These are phyloP conservation scores for Drosophila maculinotata DNA, from an alignment of 2,888 invertebrate genomes.

Conservation along the genomic window DNA sequence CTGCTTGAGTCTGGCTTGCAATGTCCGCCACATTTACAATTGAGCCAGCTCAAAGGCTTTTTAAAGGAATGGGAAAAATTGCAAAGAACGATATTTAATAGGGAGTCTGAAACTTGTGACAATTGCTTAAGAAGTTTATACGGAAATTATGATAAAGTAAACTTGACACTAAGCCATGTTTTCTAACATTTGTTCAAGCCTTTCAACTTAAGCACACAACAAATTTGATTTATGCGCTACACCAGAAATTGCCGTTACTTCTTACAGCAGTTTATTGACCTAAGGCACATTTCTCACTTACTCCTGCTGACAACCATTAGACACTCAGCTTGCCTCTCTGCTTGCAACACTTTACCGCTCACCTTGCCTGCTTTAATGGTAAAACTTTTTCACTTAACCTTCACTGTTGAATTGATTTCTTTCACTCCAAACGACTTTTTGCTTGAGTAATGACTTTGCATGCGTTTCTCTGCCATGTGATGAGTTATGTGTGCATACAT, in stretches of 20 bases:
- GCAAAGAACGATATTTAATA: conserved; percentile 3
- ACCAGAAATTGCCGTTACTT: conserved; percentile 18
- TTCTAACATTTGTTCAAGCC: conserved; percentile 28
- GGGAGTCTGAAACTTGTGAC: conserved; percentile 11
- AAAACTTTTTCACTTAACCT: conserved; percentile 72
- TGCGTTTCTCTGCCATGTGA: conserved; percentile 59
- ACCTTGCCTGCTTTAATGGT: conserved; percentile 68
- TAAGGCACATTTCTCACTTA: conserved; percentile 45
- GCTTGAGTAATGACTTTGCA: conserved; percentile 74
- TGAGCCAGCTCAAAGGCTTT: conserved; percentile 23
- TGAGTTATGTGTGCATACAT: conserved; percentile 54
- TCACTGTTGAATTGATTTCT: conserved; percentile 67
- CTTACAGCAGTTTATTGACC: conserved; percentile 51
- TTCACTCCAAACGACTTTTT: conserved; percentile 66
- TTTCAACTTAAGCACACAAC: conserved; percentile 17
- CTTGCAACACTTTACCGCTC: conserved; percentile 9
- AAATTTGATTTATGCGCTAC: conserved; percentile 48
- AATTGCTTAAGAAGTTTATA: conserved; percentile 23
- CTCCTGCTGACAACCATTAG: conserved; percentile 47
- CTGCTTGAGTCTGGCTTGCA: conserved; percentile 24
- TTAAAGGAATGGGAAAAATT: conserved; percentile 19
- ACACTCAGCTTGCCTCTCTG: conserved; percentile 9
- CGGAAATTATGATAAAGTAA: conserved; percentile 16
- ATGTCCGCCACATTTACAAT: conserved; percentile 44
- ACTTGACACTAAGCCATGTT: conserved; percentile 9